Conservation (phyloP, 1,140 invertebrate species). For the Drosophila nigromelanica region DNA sequence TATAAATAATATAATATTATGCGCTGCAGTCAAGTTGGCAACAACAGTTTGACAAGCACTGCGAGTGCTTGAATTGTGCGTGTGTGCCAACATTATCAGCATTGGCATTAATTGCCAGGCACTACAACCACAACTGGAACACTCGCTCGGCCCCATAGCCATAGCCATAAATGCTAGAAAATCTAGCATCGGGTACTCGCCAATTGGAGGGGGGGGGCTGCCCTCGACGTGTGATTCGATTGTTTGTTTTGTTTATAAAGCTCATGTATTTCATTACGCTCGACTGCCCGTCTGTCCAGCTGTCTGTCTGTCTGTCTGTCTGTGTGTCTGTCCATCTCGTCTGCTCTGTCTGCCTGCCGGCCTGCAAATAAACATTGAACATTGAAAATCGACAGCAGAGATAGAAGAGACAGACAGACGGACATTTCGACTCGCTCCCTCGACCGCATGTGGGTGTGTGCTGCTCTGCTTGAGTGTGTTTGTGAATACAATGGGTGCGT, state of each 20-base stretch:
- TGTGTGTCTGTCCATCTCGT: background rate
- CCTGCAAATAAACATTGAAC: slow-evolving; percentile 61
- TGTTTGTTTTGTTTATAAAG: slow-evolving; percentile 81
- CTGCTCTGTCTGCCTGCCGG: slow-evolving; percentile 26
- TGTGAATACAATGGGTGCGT: slow-evolving; percentile 27
- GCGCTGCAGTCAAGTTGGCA: background rate
- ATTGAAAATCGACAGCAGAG: slow-evolving; percentile 49
- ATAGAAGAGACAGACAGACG: slow-evolving; percentile 4
- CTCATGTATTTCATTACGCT: slow-evolving; percentile 73
- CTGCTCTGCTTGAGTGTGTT: slow-evolving; percentile 27
- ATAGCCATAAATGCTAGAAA: background rate
- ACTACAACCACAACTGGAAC: slow-evolving; percentile 36
- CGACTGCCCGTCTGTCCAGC: slow-evolving; percentile 6
- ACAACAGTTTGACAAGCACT: slow-evolving; percentile 23
- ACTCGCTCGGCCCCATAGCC: background rate
- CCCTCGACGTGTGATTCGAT: slow-evolving; percentile 36
- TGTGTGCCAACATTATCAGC: slow-evolving; percentile 46
- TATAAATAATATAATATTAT: slow-evolving; percentile 35
- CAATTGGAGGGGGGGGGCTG: background rate
- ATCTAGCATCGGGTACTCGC: background rate
- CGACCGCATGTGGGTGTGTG: slow-evolving; percentile 26
- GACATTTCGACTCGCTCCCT: slow-evolving; percentile 32
- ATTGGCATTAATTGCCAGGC: slow-evolving; percentile 65
- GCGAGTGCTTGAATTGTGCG: slow-evolving; percentile 18
- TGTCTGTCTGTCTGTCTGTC: slow-evolving; percentile 21